Conservation (phyloP, 2,113 vertebrate species). For the Pseudonaja textilis region DNA sequence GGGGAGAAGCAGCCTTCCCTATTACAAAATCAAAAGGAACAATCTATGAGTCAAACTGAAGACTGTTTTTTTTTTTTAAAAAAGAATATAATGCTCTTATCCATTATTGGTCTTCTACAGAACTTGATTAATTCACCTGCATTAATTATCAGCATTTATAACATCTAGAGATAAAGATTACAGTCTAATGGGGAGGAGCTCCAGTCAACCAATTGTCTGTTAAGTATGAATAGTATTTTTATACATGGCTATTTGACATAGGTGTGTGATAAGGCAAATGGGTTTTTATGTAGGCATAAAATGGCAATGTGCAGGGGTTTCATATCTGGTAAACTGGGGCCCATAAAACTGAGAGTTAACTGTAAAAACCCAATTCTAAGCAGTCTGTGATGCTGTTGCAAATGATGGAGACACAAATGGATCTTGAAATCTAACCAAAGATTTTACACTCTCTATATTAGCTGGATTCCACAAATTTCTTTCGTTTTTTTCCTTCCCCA, state of each 20-base stretch:
- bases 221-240: neutral
- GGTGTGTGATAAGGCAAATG: neutral
- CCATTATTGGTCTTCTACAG: neutral
- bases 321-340: neutral
- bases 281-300: neutral
- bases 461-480: neutral
- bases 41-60: neutral
- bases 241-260: neutral
- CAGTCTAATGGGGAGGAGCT: neutral
- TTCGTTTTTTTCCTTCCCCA: neutral
- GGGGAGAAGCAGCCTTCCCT: constrained; percentile 84
- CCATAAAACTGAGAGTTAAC: neutral
- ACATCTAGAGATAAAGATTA: neutral
- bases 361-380: neutral
- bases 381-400: neutral
- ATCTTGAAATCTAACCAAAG: neutral
- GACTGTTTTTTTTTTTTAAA: neutral
- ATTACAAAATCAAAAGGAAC: constrained; percentile 28
- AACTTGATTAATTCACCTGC: constrained; percentile 7
- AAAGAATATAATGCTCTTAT: neutral
- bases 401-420: neutral
- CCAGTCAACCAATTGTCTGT: neutral
- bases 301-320: neutral
- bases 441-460: neutral
- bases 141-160: neutral